Conservation (phyloP, 1,140 invertebrate species). For the Pogonus chalceus region DNA sequence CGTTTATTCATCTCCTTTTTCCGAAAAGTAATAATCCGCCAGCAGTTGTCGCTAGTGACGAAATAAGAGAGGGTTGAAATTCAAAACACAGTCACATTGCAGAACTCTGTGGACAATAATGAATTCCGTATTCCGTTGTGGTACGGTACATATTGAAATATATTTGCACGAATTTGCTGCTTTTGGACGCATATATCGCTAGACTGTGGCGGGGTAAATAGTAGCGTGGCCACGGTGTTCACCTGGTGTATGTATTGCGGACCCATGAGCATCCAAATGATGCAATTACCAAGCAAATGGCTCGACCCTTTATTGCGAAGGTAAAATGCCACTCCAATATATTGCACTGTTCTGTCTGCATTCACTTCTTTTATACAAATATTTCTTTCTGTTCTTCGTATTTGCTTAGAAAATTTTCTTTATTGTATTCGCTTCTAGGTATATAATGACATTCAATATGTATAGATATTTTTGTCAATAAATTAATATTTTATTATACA, state of each 20-base stretch:
- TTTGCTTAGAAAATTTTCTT: too few relatives aligned
- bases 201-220: background rate
- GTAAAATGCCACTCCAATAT: background rate
- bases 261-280: slow-evolving; percentile 27
- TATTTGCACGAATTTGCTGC: slow-evolving; percentile 4
- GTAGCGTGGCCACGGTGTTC: slow-evolving; percentile 14
- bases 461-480: too few relatives aligned
- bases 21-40: too few relatives aligned
- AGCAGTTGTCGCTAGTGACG: too few relatives aligned
- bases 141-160: slow-evolving; percentile 9
- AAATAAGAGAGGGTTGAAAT: too few relatives aligned
- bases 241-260: slow-evolving; percentile 25
- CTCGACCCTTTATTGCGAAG: slow-evolving; percentile 20
- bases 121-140: slow-evolving; percentile 4
- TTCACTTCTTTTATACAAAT: too few relatives aligned
- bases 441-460: too few relatives aligned
- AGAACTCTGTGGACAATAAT: background rate
- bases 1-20: too few relatives aligned
- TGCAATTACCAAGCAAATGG: slow-evolving; percentile 27
- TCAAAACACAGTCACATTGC: slow-evolving; percentile 3
- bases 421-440: too few relatives aligned
- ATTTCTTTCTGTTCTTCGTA: too few relatives aligned
- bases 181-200: slow-evolving; percentile 14
- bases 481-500: too few relatives aligned
- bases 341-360: background rate